These are phyloP conservation scores for Cinclus cinclus DNA, from an alignment of 2,113 vertebrate species.

Conservation along the genomic window DNA sequence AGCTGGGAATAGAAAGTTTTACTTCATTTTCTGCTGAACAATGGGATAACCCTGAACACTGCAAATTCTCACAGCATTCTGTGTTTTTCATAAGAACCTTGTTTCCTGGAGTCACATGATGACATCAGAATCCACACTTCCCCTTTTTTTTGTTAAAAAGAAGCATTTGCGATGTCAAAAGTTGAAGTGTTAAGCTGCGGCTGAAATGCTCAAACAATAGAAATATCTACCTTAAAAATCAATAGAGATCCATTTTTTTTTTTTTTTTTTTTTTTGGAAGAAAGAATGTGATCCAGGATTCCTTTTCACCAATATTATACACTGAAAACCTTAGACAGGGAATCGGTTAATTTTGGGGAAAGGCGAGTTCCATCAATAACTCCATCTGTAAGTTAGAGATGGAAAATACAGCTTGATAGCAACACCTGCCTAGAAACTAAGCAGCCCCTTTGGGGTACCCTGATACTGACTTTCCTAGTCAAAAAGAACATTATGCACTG, in stretches of 20 bases:
- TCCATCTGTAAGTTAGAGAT: neutral
- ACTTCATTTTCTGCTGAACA: neutral
- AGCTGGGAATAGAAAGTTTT: neutral
- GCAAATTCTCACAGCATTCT: neutral
- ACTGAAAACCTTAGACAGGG: neutral
- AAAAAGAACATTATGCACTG: neutral
- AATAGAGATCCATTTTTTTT: neutral
- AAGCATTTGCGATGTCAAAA: neutral
- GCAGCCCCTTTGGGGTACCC: neutral
- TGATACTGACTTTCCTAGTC: neutral
- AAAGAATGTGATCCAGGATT: neutral
- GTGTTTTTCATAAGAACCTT: neutral
- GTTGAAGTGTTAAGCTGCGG: neutral
- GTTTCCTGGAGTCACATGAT: slow-evolving; percentile 6
- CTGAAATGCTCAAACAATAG: neutral
- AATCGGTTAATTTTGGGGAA: neutral
- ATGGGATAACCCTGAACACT: neutral
- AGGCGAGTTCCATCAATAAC: neutral
- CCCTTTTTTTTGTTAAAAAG: neutral
- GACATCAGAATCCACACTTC: slow-evolving; percentile 31
- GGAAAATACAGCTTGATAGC: neutral
- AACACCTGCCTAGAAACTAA: neutral
- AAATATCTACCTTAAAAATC: neutral
- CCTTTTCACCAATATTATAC: neutral
- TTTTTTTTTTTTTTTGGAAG: neutral